Evolutionary conservation across 2,888 invertebrate species (phyloP).

Genomic region (Rhorus exstirpatorius): DNA sequence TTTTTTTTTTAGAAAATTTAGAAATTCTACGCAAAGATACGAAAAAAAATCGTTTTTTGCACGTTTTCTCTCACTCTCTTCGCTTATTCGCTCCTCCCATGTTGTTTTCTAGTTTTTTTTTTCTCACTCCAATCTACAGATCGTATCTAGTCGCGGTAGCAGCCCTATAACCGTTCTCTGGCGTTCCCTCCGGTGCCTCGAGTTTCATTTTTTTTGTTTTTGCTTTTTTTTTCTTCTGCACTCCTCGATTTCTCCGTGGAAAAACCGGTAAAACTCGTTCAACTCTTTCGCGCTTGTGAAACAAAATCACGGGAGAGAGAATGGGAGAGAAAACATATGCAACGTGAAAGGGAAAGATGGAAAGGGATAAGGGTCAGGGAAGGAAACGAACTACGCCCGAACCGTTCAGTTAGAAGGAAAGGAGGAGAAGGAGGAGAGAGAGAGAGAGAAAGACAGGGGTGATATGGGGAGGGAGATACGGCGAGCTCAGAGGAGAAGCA

Average conservation of each 20-base stretch:
- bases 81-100: too few relatives aligned
- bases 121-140: slow-evolving; percentile 39
- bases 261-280: slow-evolving; percentile 80
- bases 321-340: slow-evolving; percentile 31
- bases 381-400: slow-evolving; percentile 55
- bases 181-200: slow-evolving; percentile 18
- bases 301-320: slow-evolving; percentile 53
- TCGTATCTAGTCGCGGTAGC: slow-evolving; percentile 42
- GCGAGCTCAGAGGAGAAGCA: slow-evolving; percentile 68
- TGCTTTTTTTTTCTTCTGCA: slow-evolving; percentile 64
- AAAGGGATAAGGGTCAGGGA: slow-evolving; percentile 51
- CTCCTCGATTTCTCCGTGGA: slow-evolving; percentile 72
- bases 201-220: slow-evolving; percentile 3
- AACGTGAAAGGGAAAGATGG: slow-evolving; percentile 43
- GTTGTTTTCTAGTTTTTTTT: background rate
- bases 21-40: too few relatives aligned
- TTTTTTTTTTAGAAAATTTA: too few relatives aligned
- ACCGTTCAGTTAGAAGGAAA: background rate
- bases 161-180: slow-evolving; percentile 31
- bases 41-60: too few relatives aligned
- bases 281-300: slow-evolving; percentile 61
- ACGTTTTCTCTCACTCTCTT: background rate
- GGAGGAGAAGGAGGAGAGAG: slow-evolving; percentile 29
- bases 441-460: slow-evolving; percentile 63
- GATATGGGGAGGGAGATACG: too few relatives aligned